Base-by-base conservation (phyloP, 2,113 vertebrate genomes). In the Tichodroma muraria region DNA sequence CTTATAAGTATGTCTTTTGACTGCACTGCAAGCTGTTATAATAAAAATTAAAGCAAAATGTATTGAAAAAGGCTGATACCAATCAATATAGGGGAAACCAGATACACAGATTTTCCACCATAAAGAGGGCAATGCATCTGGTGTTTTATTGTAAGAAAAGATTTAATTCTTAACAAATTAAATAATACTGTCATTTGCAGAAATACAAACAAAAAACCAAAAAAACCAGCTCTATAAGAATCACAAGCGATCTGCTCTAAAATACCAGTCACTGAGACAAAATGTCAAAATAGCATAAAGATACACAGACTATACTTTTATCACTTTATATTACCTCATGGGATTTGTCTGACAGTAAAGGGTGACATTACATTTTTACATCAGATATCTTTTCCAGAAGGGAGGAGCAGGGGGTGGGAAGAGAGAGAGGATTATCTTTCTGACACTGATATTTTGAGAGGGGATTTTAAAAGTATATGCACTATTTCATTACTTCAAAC, bases 41-140 rank as follows among this genome's bases (percentile, higher is more conserved):
- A 56, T 42, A 72, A 69, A 93, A 80, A 31, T 73, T 47, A 80
- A 71, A 90, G 57, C 11, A 82, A 89, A 94, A 80, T 33, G 14
- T 42, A 88, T 16, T 64, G 40, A 53, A 81, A 87, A 75, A 68
- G 47, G 9, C 50, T 81, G 27, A 92, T 59, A 50, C 7, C 76
- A 91, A 75, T 40, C 4, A 2, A 63, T 78, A 73, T 1, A 38
- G 4, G 44, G 47, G 24, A 77, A 93, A 85, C 10, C 15, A 0
- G 3, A 85, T 35, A 69, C 33, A 68, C 8, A 80, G 19, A 47
- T 79, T 90, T 90, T 80, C 35, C 7, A 81, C 69, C 33, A 24
- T 15, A 54, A 21, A 12, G 16, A 94, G 80, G 56, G n/a, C n/a
- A 89, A 80, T 49, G 30, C 44, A 75, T 76, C 40, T 89, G 27